Evolutionary conservation across 1,140 invertebrate species (phyloP).

Genomic region (Littorina saxatilis): DNA sequence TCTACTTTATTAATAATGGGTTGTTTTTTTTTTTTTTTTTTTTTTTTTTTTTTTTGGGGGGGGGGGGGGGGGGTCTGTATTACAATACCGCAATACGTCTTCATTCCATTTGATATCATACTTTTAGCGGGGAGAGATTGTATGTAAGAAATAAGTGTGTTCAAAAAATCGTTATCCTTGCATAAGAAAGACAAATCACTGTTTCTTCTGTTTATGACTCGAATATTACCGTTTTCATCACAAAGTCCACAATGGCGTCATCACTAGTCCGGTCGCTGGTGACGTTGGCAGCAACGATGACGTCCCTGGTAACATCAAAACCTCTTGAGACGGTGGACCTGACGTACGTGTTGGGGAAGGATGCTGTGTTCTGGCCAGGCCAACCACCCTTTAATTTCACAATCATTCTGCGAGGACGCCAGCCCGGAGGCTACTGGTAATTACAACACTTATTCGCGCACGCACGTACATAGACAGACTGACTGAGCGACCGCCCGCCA

Average conservation of each 20-base stretch:
- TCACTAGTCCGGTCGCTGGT: neutral
- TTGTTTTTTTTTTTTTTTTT: no score
- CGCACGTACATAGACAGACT: no score
- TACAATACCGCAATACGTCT: no score
- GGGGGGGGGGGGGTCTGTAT: no score
- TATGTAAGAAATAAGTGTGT: neutral
- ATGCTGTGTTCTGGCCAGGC: constrained; percentile 52
- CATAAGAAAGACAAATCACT: neutral
- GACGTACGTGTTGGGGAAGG: constrained; percentile 38
- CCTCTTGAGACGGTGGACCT: constrained; percentile 37
- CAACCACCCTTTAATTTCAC: constrained; percentile 53
- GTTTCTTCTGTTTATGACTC: neutral
- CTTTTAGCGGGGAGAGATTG: no score
- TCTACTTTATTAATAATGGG: no score
- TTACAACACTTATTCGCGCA: neutral
- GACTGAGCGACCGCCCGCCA: no score
- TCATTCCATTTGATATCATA: no score
- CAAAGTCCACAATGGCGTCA: neutral
- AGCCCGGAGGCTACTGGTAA: neutral
- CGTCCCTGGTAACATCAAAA: neutral
- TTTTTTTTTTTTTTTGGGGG: no score
- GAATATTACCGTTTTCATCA: no score
- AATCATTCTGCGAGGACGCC: constrained; percentile 34
- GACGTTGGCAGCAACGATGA: neutral
- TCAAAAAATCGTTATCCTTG: neutral